Evolutionary conservation across 2,113 vertebrate genomes (phyloP).

Genomic region (Oryzias javanicus): DNA sequence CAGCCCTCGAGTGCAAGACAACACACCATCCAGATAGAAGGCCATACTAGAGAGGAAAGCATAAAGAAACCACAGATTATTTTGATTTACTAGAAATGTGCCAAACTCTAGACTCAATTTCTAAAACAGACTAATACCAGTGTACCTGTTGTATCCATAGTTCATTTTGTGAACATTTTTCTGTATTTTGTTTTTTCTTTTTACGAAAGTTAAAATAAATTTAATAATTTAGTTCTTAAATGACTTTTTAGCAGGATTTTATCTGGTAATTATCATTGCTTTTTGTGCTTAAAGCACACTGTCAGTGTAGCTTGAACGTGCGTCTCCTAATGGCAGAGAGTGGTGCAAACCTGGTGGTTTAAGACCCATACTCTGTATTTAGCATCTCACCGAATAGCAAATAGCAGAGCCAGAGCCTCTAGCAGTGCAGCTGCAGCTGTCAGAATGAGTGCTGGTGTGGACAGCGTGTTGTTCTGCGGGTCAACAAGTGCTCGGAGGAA

Average conservation of each 20-base stretch:
- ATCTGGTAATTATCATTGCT: neutral
- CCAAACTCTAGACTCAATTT: neutral
- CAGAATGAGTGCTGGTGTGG: conserved; percentile 76
- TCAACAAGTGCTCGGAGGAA: conserved; percentile 83
- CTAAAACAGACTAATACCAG: no score
- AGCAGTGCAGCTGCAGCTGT: conserved; percentile 80
- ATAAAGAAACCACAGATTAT: neutral
- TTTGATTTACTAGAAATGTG: neutral
- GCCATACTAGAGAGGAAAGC: conserved; percentile 82
- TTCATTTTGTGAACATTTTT: neutral
- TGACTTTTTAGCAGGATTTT: no score
- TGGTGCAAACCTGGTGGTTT: neutral
- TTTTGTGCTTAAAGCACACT: neutral
- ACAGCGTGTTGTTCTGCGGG: conserved; percentile 52
- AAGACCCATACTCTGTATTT: neutral
- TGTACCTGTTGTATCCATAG: no score
- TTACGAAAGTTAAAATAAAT: no score
- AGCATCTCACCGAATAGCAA: conserved; percentile 86
- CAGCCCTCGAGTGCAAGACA: conserved; percentile 83
- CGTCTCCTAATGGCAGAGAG: neutral
- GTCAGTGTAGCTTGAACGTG: neutral
- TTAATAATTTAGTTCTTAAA: neutral
- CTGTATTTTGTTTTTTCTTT: no score
- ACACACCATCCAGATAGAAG: conserved; percentile 87
- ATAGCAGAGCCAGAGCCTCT: conserved; percentile 83